These are phyloP conservation scores for Drosophila kepulauana DNA, from an alignment of 1,140 invertebrate species.

Conservation along the genomic window DNA sequence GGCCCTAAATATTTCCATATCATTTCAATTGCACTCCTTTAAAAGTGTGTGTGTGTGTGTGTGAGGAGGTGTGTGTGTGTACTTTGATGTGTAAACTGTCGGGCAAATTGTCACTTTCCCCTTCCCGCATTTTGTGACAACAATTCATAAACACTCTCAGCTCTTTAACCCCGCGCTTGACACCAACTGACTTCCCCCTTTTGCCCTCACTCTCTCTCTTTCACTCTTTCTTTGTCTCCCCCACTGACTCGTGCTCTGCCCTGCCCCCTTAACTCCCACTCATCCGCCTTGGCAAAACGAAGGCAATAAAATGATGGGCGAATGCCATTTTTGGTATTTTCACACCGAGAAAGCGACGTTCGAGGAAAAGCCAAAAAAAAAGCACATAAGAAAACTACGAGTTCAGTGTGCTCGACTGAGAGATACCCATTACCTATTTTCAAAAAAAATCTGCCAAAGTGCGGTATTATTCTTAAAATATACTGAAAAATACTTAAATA, in stretches of 20 bases:
- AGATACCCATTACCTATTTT: too few species aligned
- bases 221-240: background rate
- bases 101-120: background rate
- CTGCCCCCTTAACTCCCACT: background rate
- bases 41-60: slow-evolving; percentile 3
- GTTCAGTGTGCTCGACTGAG: too few species aligned
- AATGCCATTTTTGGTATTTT: slow-evolving; percentile 75
- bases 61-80: background rate
- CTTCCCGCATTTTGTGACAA: background rate
- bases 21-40: background rate
- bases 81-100: slow-evolving; percentile 1
- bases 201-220: background rate
- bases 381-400: too few species aligned
- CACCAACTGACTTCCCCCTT: background rate
- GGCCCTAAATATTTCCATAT: background rate
- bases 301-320: slow-evolving; percentile 76
- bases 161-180: slow-evolving; percentile 29
- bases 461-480: too few species aligned
- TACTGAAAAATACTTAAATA: too few species aligned
- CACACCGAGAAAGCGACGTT: slow-evolving; percentile 56
- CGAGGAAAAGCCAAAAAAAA: background rate
- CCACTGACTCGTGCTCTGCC: background rate
- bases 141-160: slow-evolving; percentile 39
- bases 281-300: slow-evolving; percentile 17
- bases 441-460: too few species aligned